Evolutionary conservation across 2,113 vertebrate species (phyloP).

Genomic region (Glaucidium brasilianum): DNA sequence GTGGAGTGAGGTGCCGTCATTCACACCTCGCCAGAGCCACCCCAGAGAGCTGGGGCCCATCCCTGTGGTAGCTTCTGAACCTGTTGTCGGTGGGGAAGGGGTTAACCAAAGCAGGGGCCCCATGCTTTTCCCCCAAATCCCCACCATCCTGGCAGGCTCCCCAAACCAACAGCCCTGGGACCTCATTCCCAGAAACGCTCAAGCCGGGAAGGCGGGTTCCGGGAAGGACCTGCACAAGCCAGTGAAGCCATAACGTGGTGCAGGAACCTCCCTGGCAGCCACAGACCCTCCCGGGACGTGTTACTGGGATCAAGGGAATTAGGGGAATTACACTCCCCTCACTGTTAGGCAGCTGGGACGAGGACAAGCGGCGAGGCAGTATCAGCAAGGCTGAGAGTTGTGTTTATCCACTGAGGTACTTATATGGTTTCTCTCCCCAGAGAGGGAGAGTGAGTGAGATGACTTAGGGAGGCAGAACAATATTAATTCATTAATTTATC

Average conservation of each 20-base stretch:
- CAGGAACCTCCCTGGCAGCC: conserved; percentile 18
- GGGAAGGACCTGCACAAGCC: conserved; percentile 60
- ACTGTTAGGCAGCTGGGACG: background rate
- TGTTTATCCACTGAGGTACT: background rate
- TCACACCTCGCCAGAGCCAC: accelerated
- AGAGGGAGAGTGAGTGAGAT: background rate
- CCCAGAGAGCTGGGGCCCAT: background rate
- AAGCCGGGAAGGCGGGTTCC: conserved; percentile 69
- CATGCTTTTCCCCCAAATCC: conserved; percentile 54
- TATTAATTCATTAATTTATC: conserved; percentile 21
- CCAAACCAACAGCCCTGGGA: conserved; percentile 67
- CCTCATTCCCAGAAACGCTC: conserved; percentile 57
- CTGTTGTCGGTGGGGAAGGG: background rate
- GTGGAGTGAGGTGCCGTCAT: accelerated
- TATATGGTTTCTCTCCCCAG: background rate
- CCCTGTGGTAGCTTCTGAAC: accelerated
- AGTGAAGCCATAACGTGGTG: conserved; percentile 1
- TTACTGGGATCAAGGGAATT: background rate
- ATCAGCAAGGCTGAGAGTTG: background rate
- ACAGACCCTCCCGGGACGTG: background rate
- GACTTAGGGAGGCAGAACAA: background rate
- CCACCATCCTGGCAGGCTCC: conserved; percentile 64
- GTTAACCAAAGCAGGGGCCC: conserved; percentile 43
- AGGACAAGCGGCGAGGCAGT: background rate
- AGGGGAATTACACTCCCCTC: background rate